Conservation (phyloP, 2,113 vertebrate species). For the Drymodes brunneopygia region DNA sequence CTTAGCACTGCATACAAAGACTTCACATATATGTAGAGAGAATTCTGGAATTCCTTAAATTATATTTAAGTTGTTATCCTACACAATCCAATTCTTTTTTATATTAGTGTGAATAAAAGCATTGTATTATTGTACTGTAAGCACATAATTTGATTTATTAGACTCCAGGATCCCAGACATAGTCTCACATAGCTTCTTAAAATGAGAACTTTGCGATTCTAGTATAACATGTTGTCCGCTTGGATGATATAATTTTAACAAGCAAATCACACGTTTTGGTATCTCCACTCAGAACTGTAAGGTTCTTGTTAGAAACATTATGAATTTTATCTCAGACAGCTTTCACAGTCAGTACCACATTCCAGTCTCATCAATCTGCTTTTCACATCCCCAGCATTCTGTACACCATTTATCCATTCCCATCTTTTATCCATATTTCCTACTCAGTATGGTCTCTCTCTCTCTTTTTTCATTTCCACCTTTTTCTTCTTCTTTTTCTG, state of each 20-base stretch:
- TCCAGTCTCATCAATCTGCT: not conserved
- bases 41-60: not conserved
- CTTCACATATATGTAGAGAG: not conserved
- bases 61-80: not conserved
- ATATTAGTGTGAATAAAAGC: not conserved
- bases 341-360: not conserved
- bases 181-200: not conserved
- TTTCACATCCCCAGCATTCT: not conserved
- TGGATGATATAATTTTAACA: not conserved
- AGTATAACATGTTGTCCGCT: not conserved
- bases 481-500: not conserved
- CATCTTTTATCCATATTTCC: not conserved
- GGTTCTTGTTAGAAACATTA: not conserved
- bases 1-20: not conserved
- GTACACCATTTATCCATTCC: not conserved
- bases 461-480: not conserved
- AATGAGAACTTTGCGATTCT: not conserved
- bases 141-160: not conserved
- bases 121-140: not conserved
- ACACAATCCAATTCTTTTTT: not conserved
- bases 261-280: not conserved
- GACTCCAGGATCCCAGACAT: not conserved
- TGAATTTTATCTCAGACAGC: not conserved
- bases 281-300: not conserved
- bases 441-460: not conserved